These are phyloP conservation scores for Mythimna impura DNA, from an alignment of 2,888 invertebrate species.

Conservation along the genomic window DNA sequence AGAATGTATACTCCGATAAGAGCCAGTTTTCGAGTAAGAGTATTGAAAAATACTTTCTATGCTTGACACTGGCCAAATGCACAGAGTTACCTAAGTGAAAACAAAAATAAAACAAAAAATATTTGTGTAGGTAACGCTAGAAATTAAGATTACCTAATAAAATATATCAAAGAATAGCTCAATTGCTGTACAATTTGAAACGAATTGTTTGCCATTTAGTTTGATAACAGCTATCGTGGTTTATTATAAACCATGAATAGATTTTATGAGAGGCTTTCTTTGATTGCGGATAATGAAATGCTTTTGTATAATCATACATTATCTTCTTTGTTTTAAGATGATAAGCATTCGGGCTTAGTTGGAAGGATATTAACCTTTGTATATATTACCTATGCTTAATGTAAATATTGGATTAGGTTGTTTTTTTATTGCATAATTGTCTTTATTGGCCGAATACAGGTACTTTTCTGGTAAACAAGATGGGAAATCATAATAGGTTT, in stretches of 20 bases:
- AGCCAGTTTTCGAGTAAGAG: too few relatives aligned
- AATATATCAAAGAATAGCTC: neutral
- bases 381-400: neutral
- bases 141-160: too few relatives aligned
- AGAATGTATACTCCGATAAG: too few relatives aligned
- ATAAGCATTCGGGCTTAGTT: neutral
- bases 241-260: neutral
- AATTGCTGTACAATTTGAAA: neutral
- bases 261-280: neutral
- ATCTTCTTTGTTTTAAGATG: slow-evolving; percentile 1
- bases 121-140: too few relatives aligned
- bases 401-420: neutral
- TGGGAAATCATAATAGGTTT: too few relatives aligned
- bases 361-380: neutral
- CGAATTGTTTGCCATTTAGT: neutral
- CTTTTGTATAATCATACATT: neutral
- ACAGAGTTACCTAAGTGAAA: too few relatives aligned
- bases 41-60: too few relatives aligned
- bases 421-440: neutral
- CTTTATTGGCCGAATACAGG: neutral
- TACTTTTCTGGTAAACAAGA: neutral
- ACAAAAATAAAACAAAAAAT: too few relatives aligned
- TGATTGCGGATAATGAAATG: neutral
- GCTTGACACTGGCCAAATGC: too few relatives aligned
- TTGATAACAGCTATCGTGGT: neutral